Evolutionary conservation across 2,888 invertebrate species (phyloP), one percentile per base, ranked within the genome.

Genomic region (Salticus scenicus): DNA sequence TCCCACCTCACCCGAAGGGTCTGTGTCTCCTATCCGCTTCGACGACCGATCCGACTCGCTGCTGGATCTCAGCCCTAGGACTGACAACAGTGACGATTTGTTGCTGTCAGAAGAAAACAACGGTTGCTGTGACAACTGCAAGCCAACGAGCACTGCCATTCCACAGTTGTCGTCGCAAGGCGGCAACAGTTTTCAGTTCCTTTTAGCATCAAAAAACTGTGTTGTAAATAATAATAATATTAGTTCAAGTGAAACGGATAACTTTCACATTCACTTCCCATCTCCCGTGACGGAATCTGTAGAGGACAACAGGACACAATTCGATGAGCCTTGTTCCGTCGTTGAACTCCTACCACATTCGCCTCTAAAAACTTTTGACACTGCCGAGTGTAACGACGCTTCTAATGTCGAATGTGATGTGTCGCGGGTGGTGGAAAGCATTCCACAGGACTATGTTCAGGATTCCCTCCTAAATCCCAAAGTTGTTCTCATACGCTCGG

Each of bases 1-100:
- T 24, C 77, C 77, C 20, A 57, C 57, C 51, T 69, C 63, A 8
- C 85, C 85, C 5, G 69, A 57, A 8, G 74, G 75, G 1, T 79
- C 78, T 33, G 73, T 79, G 5, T 85, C 85, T 12, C 85, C 85
- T 12, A 63, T 85, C 10, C 86, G 75, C 47, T 86, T 80, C 72
- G 77, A 78, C 28, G 70, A 70, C 57, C 57, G 70, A n/a, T 84
- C 72, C 24, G 85, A 85, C 47, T 85, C 85, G 0, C 64, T 80
- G 31, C 67, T 86, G 28, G 86, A 86, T 57, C 78, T 84, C 31
- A 79, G 79, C 30, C 85, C 79, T 4, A 47, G 80, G 24, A 74
- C 73, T n/a, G 80, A 75, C 57, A 78, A 73, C 78, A 78, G 73
- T 30, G 64, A 78, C 41, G 84, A 75, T 28, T 5, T 24, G 1